Base-by-base conservation (phyloP, 2,797 vertebrate genomes). In the Pantherophis vulpinus region DNA sequence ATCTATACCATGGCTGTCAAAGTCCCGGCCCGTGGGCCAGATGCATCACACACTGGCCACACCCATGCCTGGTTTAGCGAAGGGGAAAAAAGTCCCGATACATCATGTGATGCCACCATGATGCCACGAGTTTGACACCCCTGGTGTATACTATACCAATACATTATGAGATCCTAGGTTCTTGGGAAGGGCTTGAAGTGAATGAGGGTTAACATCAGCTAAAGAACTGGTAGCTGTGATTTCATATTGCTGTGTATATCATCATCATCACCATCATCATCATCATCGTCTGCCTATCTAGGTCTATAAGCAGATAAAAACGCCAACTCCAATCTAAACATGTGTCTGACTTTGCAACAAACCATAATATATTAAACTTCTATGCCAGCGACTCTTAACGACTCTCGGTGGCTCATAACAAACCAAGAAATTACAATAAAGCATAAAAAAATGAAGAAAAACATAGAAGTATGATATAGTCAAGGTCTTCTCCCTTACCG, bases 21-120 rank as follows among this genome's bases (percentile, higher is more conserved):
- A 60, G 23, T 60, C 59, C 23, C 8, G 2, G 59, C 23, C 23
- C 2, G 0, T 5, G 5, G 59, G 59, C 23, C 8, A 7, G 23
- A 61, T 61, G 59, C 1, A 8, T 61, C 23, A 61, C 23, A 61
- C 25, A 1, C 20, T 61, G 59, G 59, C 23, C 23, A 61, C 1
- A 27, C 59, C 23, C 0, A 61, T 61, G 59, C 23, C 59, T 3
- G 0, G 59, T 61, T 60, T 25, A 60, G 59, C 0, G 9, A 54
- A 54, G 51, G 51, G 51, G 10, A 54, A 61, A 61, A 61, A 25
- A 59, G 20, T 20, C 58, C 5, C 1, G 2, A 61, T 61, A 61
- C 1, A 9, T 25, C 23, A 61, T 2, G 2, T 3, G 23, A 6
- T 0, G 7, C 9, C 9, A 3, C 59, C 8, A 3, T 61, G 59